phyloP scores from a whole-genome alignment of 2,797 vertebrate genomes.

The Mormyrus proboscirostris region DNA sequence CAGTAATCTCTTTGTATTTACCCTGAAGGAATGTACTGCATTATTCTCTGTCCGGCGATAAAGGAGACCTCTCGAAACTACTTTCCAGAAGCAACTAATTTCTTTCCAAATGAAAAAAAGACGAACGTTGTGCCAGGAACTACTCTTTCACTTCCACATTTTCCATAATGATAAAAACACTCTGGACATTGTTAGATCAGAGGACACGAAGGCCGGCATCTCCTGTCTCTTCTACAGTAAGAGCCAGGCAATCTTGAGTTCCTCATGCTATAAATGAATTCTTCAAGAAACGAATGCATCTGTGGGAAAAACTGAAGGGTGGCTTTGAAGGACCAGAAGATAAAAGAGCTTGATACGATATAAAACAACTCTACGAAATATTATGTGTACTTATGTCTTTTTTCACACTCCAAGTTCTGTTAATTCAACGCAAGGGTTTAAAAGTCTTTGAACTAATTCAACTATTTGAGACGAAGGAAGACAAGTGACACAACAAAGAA shows the following conservation, averaged over 20 bases:
- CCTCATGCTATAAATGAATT: not conserved
- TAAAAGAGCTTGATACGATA: not conserved
- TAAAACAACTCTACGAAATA: not conserved
- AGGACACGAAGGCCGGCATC: not conserved
- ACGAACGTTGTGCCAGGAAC: not conserved
- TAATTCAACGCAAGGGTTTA: not conserved
- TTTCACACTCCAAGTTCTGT: not conserved
- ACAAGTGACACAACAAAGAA: not conserved
- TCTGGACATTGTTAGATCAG: not conserved
- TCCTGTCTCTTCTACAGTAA: not conserved
- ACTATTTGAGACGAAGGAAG: not conserved
- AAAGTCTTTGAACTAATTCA: slow-evolving; percentile 4
- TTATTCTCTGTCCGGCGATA: slow-evolving; percentile 26
- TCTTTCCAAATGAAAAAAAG: slow-evolving; percentile 14
- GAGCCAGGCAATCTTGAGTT: not conserved
- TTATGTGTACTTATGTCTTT: not conserved
- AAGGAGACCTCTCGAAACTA: slow-evolving; percentile 15
- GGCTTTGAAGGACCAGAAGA: not conserved
- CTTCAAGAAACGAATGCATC: not conserved
- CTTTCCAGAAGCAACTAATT: slow-evolving; percentile 14
- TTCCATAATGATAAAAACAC: not conserved
- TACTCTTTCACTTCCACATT: not conserved
- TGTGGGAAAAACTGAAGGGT: not conserved
- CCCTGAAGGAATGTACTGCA: slow-evolving; percentile 40
- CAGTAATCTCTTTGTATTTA: slow-evolving; percentile 38